Percentiles rank a stretch among this genome's conserved stretches.
These are phyloP conservation scores for Agrochola lota DNA, from an alignment of 2,888 invertebrate genomes.

Conservation along the genomic window DNA sequence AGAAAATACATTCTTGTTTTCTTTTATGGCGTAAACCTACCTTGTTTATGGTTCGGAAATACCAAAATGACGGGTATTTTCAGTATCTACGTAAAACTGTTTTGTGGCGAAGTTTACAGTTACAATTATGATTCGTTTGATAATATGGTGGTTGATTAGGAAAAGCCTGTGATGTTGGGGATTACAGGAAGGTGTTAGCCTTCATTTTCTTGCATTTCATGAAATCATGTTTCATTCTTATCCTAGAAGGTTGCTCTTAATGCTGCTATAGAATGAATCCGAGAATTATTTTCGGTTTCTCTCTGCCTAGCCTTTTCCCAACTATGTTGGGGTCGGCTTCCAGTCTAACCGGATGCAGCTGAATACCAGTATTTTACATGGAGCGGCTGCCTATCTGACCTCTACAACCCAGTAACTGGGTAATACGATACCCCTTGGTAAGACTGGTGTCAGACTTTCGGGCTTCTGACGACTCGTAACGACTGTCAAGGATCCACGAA, in stretches of 20 bases:
- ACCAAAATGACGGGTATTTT: conserved; percentile 38
- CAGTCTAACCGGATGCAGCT: too few relatives aligned
- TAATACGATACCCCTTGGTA: too few relatives aligned
- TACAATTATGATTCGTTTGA: conserved; percentile 26
- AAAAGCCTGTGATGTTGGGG: not conserved
- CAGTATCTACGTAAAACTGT: conserved; percentile 10
- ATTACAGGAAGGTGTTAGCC: not conserved
- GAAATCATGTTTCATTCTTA: not conserved
- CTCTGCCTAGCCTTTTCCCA: too few relatives aligned
- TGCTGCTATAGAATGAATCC: not conserved
- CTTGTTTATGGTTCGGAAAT: conserved; percentile 23
- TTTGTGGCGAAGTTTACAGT: conserved; percentile 28
- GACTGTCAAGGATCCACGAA: too few relatives aligned
- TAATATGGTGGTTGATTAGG: conserved; percentile 26
- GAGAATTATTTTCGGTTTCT: not conserved
- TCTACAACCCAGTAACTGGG: too few relatives aligned
- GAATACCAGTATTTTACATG: too few relatives aligned
- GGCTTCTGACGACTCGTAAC: too few relatives aligned
- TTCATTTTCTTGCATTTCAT: conserved; percentile 4
- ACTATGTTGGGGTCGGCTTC: too few relatives aligned
- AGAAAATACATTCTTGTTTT: conserved; percentile 56
- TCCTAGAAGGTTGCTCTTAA: not conserved
- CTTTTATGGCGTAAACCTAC: conserved; percentile 19
- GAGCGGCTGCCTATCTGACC: too few relatives aligned
- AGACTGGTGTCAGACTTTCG: too few relatives aligned